phyloP scores from a whole-genome alignment of 2,797 vertebrate genomes.

The Alosa sapidissima region DNA sequence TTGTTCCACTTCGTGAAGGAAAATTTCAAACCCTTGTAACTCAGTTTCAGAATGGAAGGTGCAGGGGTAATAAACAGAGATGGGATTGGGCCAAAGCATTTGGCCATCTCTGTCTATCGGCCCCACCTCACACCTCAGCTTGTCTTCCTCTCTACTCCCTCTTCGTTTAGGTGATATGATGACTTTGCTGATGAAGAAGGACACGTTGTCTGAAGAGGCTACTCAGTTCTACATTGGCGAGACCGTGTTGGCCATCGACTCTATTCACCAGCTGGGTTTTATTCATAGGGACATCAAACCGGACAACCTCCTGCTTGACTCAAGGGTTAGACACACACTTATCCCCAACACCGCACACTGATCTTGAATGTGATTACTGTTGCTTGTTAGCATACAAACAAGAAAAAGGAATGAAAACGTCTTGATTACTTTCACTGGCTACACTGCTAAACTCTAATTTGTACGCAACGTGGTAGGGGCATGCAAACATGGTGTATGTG shows the following conservation, averaged over 20 bases:
- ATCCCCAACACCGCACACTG: not conserved
- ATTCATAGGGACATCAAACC: constrained; percentile 98
- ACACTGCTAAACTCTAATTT: not conserved
- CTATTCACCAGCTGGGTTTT: constrained; percentile 97
- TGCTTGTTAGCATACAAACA: not conserved
- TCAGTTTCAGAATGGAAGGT: too few species aligned
- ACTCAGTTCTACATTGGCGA: constrained; percentile 98
- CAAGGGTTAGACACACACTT: constrained; percentile 73
- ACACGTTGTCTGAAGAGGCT: constrained; percentile 87
- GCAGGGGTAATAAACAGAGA: too few species aligned
- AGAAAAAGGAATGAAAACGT: not conserved
- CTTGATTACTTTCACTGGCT: too few species aligned
- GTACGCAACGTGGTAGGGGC: too few species aligned
- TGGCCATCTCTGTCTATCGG: too few species aligned
- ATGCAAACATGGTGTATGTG: too few species aligned
- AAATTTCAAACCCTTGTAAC: too few species aligned
- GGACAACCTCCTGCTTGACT: constrained; percentile 94
- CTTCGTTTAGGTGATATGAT: constrained; percentile 91
- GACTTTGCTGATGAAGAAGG: constrained; percentile 93
- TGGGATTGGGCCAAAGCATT: too few species aligned
- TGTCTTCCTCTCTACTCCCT: not conserved
- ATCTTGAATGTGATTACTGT: not conserved
- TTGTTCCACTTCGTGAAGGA: too few species aligned
- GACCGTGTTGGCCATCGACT: constrained; percentile 95
- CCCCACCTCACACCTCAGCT: not conserved